Conservation (phyloP, 2,797 vertebrate genomes). For the Rhynchotus rufescens region DNA sequence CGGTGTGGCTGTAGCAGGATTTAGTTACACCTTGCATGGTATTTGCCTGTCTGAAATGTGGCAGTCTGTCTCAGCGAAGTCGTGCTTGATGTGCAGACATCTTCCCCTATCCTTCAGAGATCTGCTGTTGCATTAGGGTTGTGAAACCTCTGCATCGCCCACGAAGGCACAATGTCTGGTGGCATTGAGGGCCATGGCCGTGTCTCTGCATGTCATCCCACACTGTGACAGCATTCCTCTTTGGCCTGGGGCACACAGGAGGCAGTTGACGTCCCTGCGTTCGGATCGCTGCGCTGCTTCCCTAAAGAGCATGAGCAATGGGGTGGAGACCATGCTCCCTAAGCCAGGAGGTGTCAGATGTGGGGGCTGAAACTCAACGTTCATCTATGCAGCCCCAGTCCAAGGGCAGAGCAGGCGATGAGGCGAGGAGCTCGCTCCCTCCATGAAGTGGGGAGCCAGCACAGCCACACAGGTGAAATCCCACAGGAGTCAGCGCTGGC, state of each 20-base stretch:
- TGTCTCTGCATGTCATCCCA: neutral
- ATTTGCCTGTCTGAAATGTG: neutral
- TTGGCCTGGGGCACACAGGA: neutral
- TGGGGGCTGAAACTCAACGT: neutral
- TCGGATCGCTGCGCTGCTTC: neutral
- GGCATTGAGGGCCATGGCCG: neutral
- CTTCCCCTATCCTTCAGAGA: neutral
- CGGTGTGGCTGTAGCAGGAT: neutral
- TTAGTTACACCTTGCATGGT: neutral
- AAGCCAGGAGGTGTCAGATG: neutral
- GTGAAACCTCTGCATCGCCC: neutral
- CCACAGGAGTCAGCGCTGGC: neutral
- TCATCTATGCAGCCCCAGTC: neutral
- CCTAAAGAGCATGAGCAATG: neutral
- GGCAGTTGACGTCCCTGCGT: neutral
- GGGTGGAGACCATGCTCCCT: neutral
- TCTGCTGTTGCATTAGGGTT: neutral
- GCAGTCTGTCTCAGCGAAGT: neutral
- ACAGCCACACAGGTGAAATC: conserved; percentile 53
- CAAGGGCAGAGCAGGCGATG: neutral
- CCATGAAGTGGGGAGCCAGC: neutral
- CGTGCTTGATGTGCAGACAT: neutral
- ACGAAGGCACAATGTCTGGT: neutral
- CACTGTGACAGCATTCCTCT: accelerated
- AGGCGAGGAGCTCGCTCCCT: neutral